phyloP scores from a whole-genome alignment of 2,888 invertebrate species.

The Microdon myrmicae region DNA sequence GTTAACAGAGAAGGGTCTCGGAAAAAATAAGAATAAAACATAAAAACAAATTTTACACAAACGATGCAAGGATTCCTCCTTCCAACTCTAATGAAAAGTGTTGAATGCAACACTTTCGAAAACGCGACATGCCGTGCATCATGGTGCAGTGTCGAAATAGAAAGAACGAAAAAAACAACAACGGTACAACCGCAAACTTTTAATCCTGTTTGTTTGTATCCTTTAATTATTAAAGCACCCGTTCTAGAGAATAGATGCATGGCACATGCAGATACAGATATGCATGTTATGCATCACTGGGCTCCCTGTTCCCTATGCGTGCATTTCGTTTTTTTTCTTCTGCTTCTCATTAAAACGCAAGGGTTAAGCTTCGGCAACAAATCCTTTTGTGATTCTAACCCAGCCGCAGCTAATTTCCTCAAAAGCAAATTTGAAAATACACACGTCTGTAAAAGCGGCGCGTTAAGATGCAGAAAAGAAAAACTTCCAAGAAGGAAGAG shows the following conservation, averaged over 20 bases:
- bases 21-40: conserved; percentile 25
- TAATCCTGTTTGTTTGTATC: conserved; percentile 12
- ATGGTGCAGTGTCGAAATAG: conserved; percentile 9
- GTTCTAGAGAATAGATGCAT: conserved; percentile 21
- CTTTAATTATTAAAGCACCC: conserved; percentile 38
- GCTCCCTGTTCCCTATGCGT: not conserved
- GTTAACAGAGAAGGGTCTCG: conserved; percentile 44
- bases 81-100: conserved; percentile 16
- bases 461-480: conserved; percentile 22
- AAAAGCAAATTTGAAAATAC: conserved; percentile 22
- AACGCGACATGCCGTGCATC: conserved; percentile 46
- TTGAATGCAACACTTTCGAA: conserved; percentile 49
- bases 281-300: conserved; percentile 1
- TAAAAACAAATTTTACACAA: conserved; percentile 16
- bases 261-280: conserved; percentile 8
- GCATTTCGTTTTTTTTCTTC: conserved; percentile 1
- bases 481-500: conserved; percentile 12
- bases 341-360: conserved; percentile 14
- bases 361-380: conserved; percentile 24
- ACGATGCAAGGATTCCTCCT: conserved; percentile 18
- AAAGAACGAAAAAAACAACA: conserved; percentile 12
- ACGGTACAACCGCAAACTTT: not conserved
- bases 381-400: not conserved
- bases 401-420: conserved; percentile 31
- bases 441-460: conserved; percentile 33